Evolutionary conservation across 2,888 invertebrate genomes (phyloP), one percentile per base, ranked within the genome.

Genomic region (Eristalis tenax): DNA sequence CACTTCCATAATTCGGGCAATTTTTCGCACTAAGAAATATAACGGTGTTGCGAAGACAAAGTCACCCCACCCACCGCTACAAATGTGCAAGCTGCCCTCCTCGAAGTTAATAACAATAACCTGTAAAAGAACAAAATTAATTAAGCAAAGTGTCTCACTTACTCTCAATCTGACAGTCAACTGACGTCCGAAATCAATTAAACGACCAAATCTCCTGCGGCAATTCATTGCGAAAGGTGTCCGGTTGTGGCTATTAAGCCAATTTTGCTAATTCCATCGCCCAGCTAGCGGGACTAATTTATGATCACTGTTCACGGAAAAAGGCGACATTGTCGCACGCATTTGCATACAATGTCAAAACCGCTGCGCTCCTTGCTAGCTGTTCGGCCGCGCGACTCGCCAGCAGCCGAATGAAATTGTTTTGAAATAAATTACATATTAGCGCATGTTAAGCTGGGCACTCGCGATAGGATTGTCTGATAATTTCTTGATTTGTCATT

Each of bases 401-500:
- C 1, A 18, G 35, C 3, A 15, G 59, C 61, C 66, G 26, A 80
- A 80, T 85, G 68, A 81, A 85, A 85, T 81, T 81, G 81, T 85
- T 85, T 85, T 85, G 76, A 85, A 85, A 85, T 85, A 85, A 85
- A 85, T 85, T 81, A 80, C 84, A 75, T 80, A 84, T 84, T 84
- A 81, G 84, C 81, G 81, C 76, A 85, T 85, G 84, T 85, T 81
- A 56, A 76, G 84, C 81, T 75, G 68, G 84, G 74, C 85, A 85
- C 57, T 81, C 35, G 77, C 68, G 85, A 81, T 81, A 85, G 81
- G 81, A 81, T 85, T 85, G 81, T 81, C 73, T 32, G 85, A 85
- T 85, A 85, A 73, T 77, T 81, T 73, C 64, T 85, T 77, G 81
- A 81, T 85, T 81, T 77, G 85, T 85, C 84, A 85, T 68, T 40